Base-by-base conservation (phyloP, 2,797 vertebrate species). In the Esox masquinongy region DNA sequence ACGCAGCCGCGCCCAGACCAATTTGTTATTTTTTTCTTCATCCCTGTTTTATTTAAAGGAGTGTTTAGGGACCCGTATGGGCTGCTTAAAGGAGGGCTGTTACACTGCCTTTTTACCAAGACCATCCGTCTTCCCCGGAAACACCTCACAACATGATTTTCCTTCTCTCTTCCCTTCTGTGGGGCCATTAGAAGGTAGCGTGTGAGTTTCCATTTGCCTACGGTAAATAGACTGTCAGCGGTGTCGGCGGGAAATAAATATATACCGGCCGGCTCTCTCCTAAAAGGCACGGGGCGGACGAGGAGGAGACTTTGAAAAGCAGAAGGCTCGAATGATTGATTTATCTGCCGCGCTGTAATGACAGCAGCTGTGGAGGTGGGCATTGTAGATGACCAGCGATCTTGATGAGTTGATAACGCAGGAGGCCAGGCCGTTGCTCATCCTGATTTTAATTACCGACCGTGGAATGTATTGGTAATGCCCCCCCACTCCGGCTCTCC, bases 131-230 rank as follows among this genome's bases (percentile, higher is more conserved):
- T 59, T 59, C 53, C 53, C 53, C 53, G 8, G 53, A 59, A 59
- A 19, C 53, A 59, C 53, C n/a, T 59, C 53, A 59, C 53, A 59
- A 59, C 53, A 12, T 22, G 53, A n/a, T 22, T 59, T 22, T 59
- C n/a, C 53, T n/a, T n/a, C 19, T n/a, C n/a, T 5, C 53, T 59
- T 56, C 19, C 19, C 53, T 22, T 22, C 19, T 5, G 53, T 12
- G 53, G 53, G 53, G 19, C 53, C 53, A 22, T 59, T 59, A 59
- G 7, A 59, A 59, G 53, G 53, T 59, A 90, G 90, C 74, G 79
- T 91, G 89, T 91, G 90, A 93, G 86, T 94, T 84, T 95, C 92
- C 93, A 95, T 95, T 94, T 94, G 92, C 94, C 93, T 95, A 93
- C 93, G 94, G 94, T 95, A 95, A 95, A 95, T 59, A 59, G 53